Conservation (phyloP, 2,113 vertebrate genomes). For the Beaufortia kweichowensis region DNA sequence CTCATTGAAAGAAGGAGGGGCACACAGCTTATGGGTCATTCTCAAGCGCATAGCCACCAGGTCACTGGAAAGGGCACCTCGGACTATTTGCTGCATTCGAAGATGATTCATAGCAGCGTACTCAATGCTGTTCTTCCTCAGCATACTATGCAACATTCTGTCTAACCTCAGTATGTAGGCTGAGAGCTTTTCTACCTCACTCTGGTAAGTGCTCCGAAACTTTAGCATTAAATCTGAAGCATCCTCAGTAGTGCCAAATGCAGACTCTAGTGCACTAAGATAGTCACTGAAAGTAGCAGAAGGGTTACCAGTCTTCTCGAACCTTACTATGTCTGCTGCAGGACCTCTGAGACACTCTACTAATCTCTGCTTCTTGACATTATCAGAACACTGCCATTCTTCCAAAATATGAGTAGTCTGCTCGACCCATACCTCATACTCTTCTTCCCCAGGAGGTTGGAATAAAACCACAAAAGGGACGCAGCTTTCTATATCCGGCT, state of each 20-base stretch:
- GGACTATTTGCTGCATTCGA: neutral
- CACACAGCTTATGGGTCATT: slow-evolving; percentile 8
- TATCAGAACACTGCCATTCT: slow-evolving; percentile 41
- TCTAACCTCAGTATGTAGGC: slow-evolving; percentile 14
- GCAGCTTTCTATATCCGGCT: slow-evolving; percentile 28
- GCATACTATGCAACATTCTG: slow-evolving; percentile 11
- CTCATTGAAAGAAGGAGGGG: neutral
- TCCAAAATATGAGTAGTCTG: slow-evolving; percentile 41
- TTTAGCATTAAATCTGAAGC: slow-evolving; percentile 38
- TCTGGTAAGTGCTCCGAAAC: slow-evolving; percentile 5
- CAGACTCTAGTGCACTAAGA: no score
- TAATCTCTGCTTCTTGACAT: slow-evolving; percentile 47
- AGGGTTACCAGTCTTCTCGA: slow-evolving; percentile 22
- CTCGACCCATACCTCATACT: slow-evolving; percentile 46
- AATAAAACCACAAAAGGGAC: slow-evolving; percentile 33
- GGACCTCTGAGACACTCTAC: slow-evolving; percentile 46
- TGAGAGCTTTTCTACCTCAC: slow-evolving; percentile 13
- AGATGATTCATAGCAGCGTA: neutral
- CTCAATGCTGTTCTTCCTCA: slow-evolving; percentile 2
- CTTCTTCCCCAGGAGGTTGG: slow-evolving; percentile 41
- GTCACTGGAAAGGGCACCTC: neutral
- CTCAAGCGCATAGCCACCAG: neutral
- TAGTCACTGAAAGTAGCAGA: no score
- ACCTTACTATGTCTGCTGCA: slow-evolving; percentile 44
- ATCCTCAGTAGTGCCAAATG: no score